These are phyloP conservation scores for Quadriops clusia DNA, from an alignment of 2,888 invertebrate genomes.

Conservation along the genomic window DNA sequence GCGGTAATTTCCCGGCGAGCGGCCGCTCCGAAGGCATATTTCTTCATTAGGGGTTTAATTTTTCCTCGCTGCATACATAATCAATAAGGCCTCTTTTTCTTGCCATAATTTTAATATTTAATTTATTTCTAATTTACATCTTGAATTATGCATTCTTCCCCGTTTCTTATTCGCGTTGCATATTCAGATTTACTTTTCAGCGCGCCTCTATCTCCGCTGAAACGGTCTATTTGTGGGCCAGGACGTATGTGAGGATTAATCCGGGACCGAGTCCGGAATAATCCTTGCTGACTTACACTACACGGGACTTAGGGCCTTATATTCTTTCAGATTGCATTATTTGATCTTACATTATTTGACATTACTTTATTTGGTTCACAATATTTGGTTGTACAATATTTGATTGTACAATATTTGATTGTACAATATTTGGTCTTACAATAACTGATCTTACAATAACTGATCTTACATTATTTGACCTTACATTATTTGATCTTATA, in stretches of 20 bases:
- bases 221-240: conserved; percentile 12
- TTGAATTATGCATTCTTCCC: conserved; percentile 37
- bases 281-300: too few relatives aligned
- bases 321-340: too few relatives aligned
- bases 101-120: conserved; percentile 41
- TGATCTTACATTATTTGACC: too few relatives aligned
- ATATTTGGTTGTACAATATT: too few relatives aligned
- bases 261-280: too few relatives aligned
- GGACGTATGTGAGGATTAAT: conserved; percentile 6
- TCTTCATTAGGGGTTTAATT: conserved; percentile 40
- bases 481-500: too few relatives aligned
- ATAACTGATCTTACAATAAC: too few relatives aligned
- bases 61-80: conserved; percentile 41
- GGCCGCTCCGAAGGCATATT: conserved; percentile 32
- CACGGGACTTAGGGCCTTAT: too few relatives aligned
- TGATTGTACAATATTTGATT: too few relatives aligned
- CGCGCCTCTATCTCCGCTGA: conserved; percentile 15
- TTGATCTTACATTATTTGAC: too few relatives aligned
- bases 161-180: conserved; percentile 30
- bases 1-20: conserved; percentile 32
- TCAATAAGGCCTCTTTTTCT: conserved; percentile 35
- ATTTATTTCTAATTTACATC: conserved; percentile 42
- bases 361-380: too few relatives aligned
- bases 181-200: conserved; percentile 25
- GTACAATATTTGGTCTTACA: too few relatives aligned